Percentiles rank a stretch among this genome's conserved stretches.
Evolutionary conservation across 2,113 vertebrate species (phyloP).

Genomic region (Cardinalis cardinalis): DNA sequence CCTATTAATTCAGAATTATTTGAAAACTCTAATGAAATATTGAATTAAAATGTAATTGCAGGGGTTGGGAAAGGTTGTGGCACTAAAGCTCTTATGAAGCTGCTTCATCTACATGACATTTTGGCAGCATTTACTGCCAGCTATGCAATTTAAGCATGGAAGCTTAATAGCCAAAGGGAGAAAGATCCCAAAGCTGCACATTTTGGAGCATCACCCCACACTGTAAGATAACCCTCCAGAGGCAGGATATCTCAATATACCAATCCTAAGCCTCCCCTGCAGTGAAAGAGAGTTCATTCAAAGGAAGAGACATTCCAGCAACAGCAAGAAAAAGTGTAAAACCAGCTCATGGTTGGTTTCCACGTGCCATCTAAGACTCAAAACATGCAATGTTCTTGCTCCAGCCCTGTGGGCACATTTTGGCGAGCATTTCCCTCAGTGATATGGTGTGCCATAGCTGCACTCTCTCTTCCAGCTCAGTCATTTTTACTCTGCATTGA

Average conservation of each 20-base stretch:
- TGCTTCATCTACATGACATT: slow-evolving; percentile 33
- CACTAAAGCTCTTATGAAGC: slow-evolving; percentile 37
- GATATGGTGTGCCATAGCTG: not conserved
- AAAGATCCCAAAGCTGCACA: not conserved
- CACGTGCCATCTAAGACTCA: not conserved
- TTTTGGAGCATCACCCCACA: not conserved
- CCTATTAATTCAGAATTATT: slow-evolving; percentile 65
- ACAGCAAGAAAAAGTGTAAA: not conserved
- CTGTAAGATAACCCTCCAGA: not conserved
- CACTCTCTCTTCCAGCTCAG: not conserved
- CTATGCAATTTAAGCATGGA: not conserved
- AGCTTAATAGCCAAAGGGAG: not conserved
- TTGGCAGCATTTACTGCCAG: slow-evolving; percentile 36
- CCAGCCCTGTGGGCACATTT: not conserved
- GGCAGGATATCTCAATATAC: not conserved
- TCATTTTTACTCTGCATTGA: not conserved
- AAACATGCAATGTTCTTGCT: not conserved
- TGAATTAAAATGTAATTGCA: slow-evolving; percentile 62
- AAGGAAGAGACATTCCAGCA: not conserved
- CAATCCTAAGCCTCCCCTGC: not conserved
- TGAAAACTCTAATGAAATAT: slow-evolving; percentile 60
- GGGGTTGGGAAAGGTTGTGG: slow-evolving; percentile 52
- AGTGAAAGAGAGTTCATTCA: not conserved
- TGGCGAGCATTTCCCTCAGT: not conserved
- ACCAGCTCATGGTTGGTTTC: not conserved